Conservation (phyloP, 2,113 vertebrate species). For the Myodes glareolus region DNA sequence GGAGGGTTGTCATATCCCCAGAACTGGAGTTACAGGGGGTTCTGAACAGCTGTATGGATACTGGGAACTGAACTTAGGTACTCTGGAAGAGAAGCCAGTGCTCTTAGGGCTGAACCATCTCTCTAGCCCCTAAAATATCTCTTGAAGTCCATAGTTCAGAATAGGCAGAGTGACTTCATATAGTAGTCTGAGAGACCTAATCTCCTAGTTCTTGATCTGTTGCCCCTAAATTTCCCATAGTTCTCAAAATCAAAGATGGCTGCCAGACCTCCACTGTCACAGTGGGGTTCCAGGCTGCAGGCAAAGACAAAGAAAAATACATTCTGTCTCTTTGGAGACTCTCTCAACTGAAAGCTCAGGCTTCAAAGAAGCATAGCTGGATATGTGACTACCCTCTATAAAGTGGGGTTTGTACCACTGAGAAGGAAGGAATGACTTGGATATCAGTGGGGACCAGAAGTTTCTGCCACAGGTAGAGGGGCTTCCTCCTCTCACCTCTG, state of each 20-base stretch:
- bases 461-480: neutral
- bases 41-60: neutral
- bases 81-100: neutral
- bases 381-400: neutral
- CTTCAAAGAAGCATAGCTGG: neutral
- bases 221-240: neutral
- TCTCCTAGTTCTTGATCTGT: neutral
- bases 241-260: neutral
- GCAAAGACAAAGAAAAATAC: neutral
- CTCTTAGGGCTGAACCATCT: neutral
- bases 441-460: neutral
- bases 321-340: neutral
- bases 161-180: neutral
- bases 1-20: neutral
- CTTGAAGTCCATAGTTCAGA: conserved; percentile 5
- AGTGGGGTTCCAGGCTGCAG: neutral
- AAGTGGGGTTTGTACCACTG: neutral
- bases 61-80: neutral
- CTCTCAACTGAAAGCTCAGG: neutral
- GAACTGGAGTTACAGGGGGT: neutral
- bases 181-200: conserved; percentile 10
- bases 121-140: neutral
- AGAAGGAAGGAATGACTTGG: conserved; percentile 39
- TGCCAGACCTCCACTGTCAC: neutral
- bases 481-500: neutral